These are phyloP conservation scores for Acyrthosiphon pisum DNA, from an alignment of 1,140 invertebrate genomes.

Conservation along the genomic window DNA sequence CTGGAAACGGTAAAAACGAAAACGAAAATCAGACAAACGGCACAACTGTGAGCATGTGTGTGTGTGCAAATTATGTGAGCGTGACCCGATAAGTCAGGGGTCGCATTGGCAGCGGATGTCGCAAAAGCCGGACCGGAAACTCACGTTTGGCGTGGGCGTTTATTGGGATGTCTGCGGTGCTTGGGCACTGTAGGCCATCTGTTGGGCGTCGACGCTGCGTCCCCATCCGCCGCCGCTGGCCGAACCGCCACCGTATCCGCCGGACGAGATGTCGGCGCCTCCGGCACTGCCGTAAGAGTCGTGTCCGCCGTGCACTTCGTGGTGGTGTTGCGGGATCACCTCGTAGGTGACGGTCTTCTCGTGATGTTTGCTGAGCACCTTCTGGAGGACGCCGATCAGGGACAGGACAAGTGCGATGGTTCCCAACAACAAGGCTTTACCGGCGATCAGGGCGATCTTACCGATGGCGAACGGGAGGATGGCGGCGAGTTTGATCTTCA, in stretches of 20 bases:
- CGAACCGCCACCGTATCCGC: slow-evolving; percentile 57
- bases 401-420: slow-evolving; percentile 83
- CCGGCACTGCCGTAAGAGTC: slow-evolving; percentile 64
- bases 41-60: too few species aligned
- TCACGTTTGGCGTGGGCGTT: slow-evolving; percentile 8
- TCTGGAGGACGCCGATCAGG: slow-evolving; percentile 82
- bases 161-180: slow-evolving; percentile 63
- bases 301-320: slow-evolving; percentile 68
- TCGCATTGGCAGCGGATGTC: background rate
- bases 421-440: slow-evolving; percentile 82
- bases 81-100: too few species aligned
- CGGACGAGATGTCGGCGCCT: slow-evolving; percentile 54
- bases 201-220: slow-evolving; percentile 72
- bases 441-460: slow-evolving; percentile 81
- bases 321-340: slow-evolving; percentile 82
- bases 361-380: slow-evolving; percentile 70
- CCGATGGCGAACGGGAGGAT: slow-evolving; percentile 78
- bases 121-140: background rate
- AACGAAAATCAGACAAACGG: background rate
- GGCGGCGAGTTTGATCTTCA: slow-evolving; percentile 79
- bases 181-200: slow-evolving; percentile 77
- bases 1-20: slow-evolving; percentile 2
- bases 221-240: slow-evolving; percentile 72
- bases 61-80: too few species aligned
- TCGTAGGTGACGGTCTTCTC: slow-evolving; percentile 86